A percentile compares a stretch with the other conserved stretches of the same genome.
These are phyloP conservation scores for Hystrix cristata DNA, from an alignment of 2,113 vertebrate species.

Conservation along the genomic window DNA sequence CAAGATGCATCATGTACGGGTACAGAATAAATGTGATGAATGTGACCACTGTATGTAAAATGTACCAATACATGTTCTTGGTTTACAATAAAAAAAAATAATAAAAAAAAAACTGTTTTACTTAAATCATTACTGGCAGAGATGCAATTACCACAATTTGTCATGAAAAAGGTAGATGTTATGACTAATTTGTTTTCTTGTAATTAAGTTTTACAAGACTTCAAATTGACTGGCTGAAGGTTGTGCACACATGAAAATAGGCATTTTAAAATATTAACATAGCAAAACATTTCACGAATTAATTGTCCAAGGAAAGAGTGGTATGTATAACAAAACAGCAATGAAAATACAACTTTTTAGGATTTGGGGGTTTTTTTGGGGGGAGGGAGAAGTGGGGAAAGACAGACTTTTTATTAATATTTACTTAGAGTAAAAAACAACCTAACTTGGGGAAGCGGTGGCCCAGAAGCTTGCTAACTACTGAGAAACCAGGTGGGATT, in stretches of 20 bases:
- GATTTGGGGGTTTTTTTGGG: not conserved
- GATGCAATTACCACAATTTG: conserved; percentile 23
- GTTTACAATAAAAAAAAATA: no score
- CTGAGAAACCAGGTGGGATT: conserved; percentile 36
- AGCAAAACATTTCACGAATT: not conserved
- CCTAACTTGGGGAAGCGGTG: not conserved
- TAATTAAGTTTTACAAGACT: conserved; percentile 11
- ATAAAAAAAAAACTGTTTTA: conserved; percentile 32
- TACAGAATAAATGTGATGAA: no score
- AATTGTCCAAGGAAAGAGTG: conserved; percentile 30
- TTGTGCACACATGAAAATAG: conserved; percentile 19
- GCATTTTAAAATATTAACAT: conserved; percentile 38
- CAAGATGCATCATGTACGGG: no score
- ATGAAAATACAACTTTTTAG: conserved; percentile 20
- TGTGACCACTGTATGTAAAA: no score
- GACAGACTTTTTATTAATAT: not conserved
- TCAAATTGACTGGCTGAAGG: conserved; percentile 23
- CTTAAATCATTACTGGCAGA: not conserved
- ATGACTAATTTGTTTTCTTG: conserved; percentile 36
- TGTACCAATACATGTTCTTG: no score
- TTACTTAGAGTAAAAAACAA: conserved; percentile 17
- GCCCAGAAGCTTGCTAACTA: conserved; percentile 35
- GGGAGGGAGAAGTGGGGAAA: not conserved
- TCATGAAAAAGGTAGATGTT: not conserved
- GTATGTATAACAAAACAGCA: conserved; percentile 27